phyloP scores from a whole-genome alignment of 1,140 invertebrate species.

The silkworm (Bombyx mori) region ASM3026992v2 NC_085120.1:7198001-7198500 shows the following conservation, averaged over 20 bases:
- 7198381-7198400: constrained; percentile 19
- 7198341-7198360: constrained; percentile 20
- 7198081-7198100: constrained; percentile 26
- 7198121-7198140: constrained; percentile 23
- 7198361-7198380: constrained; percentile 1
- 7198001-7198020: no score
- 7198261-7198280: constrained; percentile 46
- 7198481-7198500: constrained; percentile 23
- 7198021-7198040: no score
- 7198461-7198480: constrained; percentile 14
- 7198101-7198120: constrained; percentile 26
- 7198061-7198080: no score
- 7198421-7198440: constrained; percentile 10
- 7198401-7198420: constrained; percentile 16
- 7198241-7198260: constrained; percentile 31
- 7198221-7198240: constrained; percentile 22
- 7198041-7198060: no score
- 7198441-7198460: constrained; percentile 16
- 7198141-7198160: constrained; percentile 21
- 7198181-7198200: constrained; percentile 30
- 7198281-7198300: constrained; percentile 33
- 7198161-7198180: constrained; percentile 37
- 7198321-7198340: constrained; percentile 21
- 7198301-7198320: constrained; percentile 43
- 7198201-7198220: constrained; percentile 28